Evolutionary conservation across 2,113 vertebrate species (phyloP), one percentile per base, ranked within the genome.

Genomic region (Pheucticus melanocephalus): DNA sequence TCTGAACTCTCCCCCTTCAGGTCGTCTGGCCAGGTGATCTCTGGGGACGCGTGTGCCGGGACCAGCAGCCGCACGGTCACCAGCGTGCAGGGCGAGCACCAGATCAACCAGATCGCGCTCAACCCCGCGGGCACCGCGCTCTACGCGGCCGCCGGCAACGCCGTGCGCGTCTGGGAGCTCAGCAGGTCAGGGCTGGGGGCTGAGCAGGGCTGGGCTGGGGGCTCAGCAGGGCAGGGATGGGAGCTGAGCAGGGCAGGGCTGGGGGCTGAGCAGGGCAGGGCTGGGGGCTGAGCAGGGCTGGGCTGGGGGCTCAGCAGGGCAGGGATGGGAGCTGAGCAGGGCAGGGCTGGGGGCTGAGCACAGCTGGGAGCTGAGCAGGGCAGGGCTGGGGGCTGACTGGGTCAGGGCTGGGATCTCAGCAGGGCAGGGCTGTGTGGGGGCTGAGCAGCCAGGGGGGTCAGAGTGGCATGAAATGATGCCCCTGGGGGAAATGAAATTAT

Each of bases 81-180:
- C 85, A 99, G 98, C 4, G 97, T 98, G 25, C 99, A 99, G 96
- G 99, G 99, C 1, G 99, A 99, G 94, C 98, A 99, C 95, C 99
- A 99, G 97, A 99, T 99, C 96, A 99, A 99, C 97, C 99, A 99
- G 98, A 99, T 99, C 6, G 98, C 98, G 8, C 98, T 99, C 73
- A 99, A 99, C 97, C 98, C 98, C 8, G 96, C 98, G 0, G 99
- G 99, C 78, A 98, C 98, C 60, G 96, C 97, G 81, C 98, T 99
- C 15, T 99, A 99, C 0, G 98, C 99, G 0, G 99, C 99, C 4
- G 98, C 99, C 0, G 99, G 99, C 7, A 99, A 99, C 65, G 97
- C 98, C 0, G 99, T 99, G 45, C 98, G 99, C 42, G 97, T 99
- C 95, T 99, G 99, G 99, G 99, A 99, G 94, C 98, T 99, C 53